phyloP scores from a whole-genome alignment of 2,797 vertebrate species.

The Semaprochilodus insignis region DNA sequence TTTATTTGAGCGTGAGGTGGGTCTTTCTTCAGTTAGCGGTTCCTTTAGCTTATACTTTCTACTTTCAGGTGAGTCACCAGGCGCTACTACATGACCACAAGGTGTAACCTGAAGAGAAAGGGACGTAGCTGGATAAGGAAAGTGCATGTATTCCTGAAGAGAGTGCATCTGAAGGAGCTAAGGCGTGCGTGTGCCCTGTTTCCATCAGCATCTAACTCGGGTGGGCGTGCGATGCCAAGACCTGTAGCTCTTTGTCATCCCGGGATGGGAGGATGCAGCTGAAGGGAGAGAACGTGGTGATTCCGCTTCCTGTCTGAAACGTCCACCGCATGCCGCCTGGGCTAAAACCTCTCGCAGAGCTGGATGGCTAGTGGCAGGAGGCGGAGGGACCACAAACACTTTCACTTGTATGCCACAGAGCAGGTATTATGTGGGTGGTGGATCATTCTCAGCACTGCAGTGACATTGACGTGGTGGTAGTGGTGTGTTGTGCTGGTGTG shows the following conservation, averaged over 20 bases:
- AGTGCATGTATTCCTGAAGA: not conserved
- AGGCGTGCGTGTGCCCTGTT: not conserved
- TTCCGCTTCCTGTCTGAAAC: not conserved
- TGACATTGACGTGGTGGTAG: too few relatives aligned
- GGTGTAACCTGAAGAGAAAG: not conserved
- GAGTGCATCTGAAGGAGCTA: not conserved
- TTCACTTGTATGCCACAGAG: conserved; percentile 2
- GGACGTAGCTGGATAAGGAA: too few relatives aligned
- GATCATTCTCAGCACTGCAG: too few relatives aligned
- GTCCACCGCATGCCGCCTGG: not conserved
- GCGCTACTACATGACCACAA: too few relatives aligned
- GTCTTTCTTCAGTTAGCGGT: too few relatives aligned
- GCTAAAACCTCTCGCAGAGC: not conserved
- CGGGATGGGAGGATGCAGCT: not conserved
- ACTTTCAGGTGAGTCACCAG: too few relatives aligned
- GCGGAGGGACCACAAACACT: conserved; percentile 43
- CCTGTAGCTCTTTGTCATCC: not conserved
- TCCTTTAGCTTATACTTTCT: too few relatives aligned
- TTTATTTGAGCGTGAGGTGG: too few relatives aligned
- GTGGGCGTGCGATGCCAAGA: not conserved
- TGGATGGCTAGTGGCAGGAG: not conserved
- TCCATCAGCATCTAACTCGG: not conserved
- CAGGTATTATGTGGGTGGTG: too few relatives aligned
- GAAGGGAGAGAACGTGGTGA: not conserved
- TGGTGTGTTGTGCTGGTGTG: too few relatives aligned